Percentiles rank a stretch among this genome's conserved stretches.
Conservation (phyloP, 2,888 invertebrate genomes). For the Pterobdella sp. region DNA sequence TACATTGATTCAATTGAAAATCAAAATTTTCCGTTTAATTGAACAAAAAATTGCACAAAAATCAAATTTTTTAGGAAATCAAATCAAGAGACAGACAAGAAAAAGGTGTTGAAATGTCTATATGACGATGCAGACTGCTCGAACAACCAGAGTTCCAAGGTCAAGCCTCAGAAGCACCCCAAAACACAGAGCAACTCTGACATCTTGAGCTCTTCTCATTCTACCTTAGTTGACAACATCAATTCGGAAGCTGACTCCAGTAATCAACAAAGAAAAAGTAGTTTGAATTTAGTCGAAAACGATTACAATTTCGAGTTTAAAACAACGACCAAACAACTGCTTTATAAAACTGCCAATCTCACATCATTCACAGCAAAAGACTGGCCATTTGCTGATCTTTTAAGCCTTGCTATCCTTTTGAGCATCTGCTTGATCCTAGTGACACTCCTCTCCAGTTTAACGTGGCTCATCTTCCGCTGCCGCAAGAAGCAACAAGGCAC, state of each 20-base stretch:
- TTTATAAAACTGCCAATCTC: neutral
- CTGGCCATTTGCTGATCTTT: neutral
- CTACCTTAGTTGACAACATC: neutral
- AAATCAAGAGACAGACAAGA: no score
- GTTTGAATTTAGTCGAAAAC: neutral
- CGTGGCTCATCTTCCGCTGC: conserved; percentile 27
- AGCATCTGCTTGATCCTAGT: conserved; percentile 7
- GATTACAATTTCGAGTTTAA: neutral
- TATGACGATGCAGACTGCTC: conserved; percentile 27
- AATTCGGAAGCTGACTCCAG: neutral
- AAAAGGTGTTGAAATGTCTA: conserved; percentile 8
- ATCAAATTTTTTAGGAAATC: no score
- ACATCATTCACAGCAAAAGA: neutral
- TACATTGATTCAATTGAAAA: no score
- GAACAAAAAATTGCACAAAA: conserved; percentile 7
- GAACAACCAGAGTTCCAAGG: neutral
- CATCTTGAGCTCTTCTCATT: conserved; percentile 13
- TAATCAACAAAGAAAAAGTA: neutral
- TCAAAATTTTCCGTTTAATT: neutral
- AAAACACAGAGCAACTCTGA: neutral
- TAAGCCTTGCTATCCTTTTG: neutral
- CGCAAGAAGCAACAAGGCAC: conserved; percentile 25
- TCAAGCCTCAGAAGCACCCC: neutral
- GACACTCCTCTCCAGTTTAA: conserved; percentile 15
- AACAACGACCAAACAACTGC: neutral